These are phyloP conservation scores for Lobophora halterata DNA, from an alignment of 2,888 invertebrate genomes.

Conservation along the genomic window DNA sequence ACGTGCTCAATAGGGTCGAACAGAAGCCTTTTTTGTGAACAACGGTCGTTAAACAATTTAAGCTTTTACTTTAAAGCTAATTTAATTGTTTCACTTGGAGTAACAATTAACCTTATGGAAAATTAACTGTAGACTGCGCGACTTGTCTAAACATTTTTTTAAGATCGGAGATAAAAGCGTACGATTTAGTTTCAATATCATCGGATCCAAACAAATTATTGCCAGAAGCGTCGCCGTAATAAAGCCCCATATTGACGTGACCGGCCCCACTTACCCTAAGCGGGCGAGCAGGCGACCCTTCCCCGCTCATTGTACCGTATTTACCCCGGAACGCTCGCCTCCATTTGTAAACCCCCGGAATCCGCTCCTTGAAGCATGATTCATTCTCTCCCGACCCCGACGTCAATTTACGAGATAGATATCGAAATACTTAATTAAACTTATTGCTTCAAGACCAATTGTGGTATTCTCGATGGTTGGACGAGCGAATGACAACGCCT, in stretches of 20 bases:
- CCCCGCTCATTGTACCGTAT: constrained; percentile 75
- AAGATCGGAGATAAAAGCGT: constrained; percentile 20
- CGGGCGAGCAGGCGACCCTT: constrained; percentile 68
- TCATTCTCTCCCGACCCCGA: constrained; percentile 66
- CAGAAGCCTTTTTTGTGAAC: constrained; percentile 36
- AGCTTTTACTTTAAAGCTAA: constrained; percentile 18
- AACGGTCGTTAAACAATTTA: constrained; percentile 26
- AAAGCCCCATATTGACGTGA: constrained; percentile 77
- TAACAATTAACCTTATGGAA: background rate
- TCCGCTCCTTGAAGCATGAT: constrained; percentile 78
- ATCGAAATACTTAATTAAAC: constrained; percentile 46
- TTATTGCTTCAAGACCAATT: constrained; percentile 27
- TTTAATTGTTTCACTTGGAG: constrained; percentile 12
- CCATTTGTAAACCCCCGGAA: constrained; percentile 77
- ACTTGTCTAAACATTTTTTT: background rate
- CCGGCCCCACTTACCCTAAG: constrained; percentile 76
- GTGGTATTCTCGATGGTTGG: constrained; percentile 14
- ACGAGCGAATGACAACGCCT: constrained; percentile 8
- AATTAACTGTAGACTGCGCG: background rate
- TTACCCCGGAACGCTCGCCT: constrained; percentile 76
- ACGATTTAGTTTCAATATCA: constrained; percentile 37
- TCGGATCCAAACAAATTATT: constrained; percentile 67
- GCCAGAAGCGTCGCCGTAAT: constrained; percentile 67
- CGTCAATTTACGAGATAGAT: constrained; percentile 66
- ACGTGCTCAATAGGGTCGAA: constrained; percentile 56